Percentiles rank a stretch among this genome's conserved stretches.
phyloP scores from a whole-genome alignment of 2,113 vertebrate genomes.

The Diphyllodes magnificus region DNA sequence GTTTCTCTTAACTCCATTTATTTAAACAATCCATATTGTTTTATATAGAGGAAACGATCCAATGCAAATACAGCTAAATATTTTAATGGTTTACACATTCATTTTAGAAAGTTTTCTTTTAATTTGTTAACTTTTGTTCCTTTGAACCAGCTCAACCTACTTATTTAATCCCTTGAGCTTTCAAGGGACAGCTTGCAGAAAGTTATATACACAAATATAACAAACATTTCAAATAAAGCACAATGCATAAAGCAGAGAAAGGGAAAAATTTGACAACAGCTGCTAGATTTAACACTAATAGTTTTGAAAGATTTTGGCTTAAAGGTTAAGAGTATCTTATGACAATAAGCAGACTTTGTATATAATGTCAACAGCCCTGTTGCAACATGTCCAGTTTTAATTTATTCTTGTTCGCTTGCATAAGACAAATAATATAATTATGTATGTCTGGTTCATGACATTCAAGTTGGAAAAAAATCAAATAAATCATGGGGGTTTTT shows the following conservation, averaged over 20 bases:
- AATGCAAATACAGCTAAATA: conserved; percentile 73
- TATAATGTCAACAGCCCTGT: conserved; percentile 81
- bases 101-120: conserved; percentile 78
- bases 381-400: conserved; percentile 80
- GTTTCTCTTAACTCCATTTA: conserved; percentile 62
- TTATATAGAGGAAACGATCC: conserved; percentile 69
- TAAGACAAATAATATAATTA: conserved; percentile 82
- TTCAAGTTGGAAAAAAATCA: conserved; percentile 61
- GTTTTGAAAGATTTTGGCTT: conserved; percentile 83
- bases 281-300: conserved; percentile 79
- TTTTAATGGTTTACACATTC: conserved; percentile 79
- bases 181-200: conserved; percentile 77
- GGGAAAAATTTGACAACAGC: conserved; percentile 74
- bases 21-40: conserved; percentile 70
- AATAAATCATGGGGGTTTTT: conserved; percentile 39
- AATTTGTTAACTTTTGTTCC: conserved; percentile 78
- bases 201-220: conserved; percentile 80
- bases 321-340: conserved; percentile 82
- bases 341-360: conserved; percentile 82
- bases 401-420: conserved; percentile 78
- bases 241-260: conserved; percentile 75
- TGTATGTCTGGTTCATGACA: conserved; percentile 74
- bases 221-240: conserved; percentile 81
- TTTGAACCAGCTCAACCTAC: conserved; percentile 75
- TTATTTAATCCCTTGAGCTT: conserved; percentile 74